Evolutionary conservation across 2,888 invertebrate species (phyloP), one percentile per base, ranked within the genome.

Genomic region (Dolichomitus sp.): DNA sequence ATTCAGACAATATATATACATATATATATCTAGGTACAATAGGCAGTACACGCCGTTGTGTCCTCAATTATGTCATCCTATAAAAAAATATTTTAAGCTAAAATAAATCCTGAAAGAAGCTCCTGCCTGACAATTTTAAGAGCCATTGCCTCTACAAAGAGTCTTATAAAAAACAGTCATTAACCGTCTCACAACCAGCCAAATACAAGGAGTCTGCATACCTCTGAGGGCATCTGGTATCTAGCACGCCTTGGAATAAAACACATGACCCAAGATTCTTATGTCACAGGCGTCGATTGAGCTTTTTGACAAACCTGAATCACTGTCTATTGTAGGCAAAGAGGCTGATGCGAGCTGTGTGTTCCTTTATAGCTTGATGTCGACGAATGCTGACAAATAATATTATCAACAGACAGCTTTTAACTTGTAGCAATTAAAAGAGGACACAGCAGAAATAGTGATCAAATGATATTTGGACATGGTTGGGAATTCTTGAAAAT

Each of bases 211-310:
- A 59, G 37, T 59, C 37, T 23, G 69, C 69, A 66, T 50, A 66
- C 33, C 40, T 27, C 33, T 9, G 33, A 50, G 9, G 33, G 48
- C 61, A 19, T 40, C 63, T 52, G 66, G 52, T 52, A 63, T 63
- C 40, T 30, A 61, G 61, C 61, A 63, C 42, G 50, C 54, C 42
- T 61, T 48, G 61, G 33, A 61, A 42, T 27, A 65, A 65, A 72
- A 65, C 79, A 65, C 54, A 57, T 17, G 68, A 74, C 74, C 19
- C 48, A 68, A 59, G 23, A 69, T 78, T 70, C 78, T 78, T 65
- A 65, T 54, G 78, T 70, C 65, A 73, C 48, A 45, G 48, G 42
- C 42, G 23, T 54, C 37, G 12, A 78, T 52, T 14, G 52, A 40
- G n/a, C 30, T 59, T 52, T 63, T 65, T n/a, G 33, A 70, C 23